Conservation (phyloP, 2,113 vertebrate species). For the Hyaena hyaena region DNA sequence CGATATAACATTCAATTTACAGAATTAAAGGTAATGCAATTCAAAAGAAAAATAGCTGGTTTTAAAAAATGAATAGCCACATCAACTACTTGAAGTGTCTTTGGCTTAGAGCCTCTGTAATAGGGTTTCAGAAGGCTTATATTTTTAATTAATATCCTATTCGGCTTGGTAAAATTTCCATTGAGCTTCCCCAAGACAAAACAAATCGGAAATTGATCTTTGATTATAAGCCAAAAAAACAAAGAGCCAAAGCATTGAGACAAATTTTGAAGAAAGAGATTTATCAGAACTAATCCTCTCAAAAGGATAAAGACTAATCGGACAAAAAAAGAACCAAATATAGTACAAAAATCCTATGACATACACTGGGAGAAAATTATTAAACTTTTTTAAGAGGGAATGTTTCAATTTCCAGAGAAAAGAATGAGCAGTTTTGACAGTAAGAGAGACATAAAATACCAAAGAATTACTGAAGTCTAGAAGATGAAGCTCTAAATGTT, state of each 20-base stretch:
- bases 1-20: constrained; percentile 57
- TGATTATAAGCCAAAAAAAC: not conserved
- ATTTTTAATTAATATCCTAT: constrained; percentile 52
- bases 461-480: not conserved
- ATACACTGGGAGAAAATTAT: not conserved
- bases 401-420: not conserved
- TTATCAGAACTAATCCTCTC: not conserved
- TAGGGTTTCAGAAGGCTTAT: not conserved
- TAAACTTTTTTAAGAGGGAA: not conserved
- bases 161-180: not conserved
- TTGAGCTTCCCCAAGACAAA: constrained; percentile 2
- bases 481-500: not conserved
- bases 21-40: constrained; percentile 61
- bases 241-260: not conserved
- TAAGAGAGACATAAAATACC: not conserved
- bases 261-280: not conserved
- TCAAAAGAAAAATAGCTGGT: constrained; percentile 55
- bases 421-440: not conserved
- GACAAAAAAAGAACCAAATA: not conserved
- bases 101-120: not conserved
- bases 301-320: not conserved
- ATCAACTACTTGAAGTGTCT: not conserved
- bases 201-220: constrained; percentile 4
- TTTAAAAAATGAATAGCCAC: constrained; percentile 21
- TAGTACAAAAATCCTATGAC: not conserved